Evolutionary conservation across 2,888 invertebrate genomes (phyloP).

Genomic region (Caenorhabditis sp.): DNA sequence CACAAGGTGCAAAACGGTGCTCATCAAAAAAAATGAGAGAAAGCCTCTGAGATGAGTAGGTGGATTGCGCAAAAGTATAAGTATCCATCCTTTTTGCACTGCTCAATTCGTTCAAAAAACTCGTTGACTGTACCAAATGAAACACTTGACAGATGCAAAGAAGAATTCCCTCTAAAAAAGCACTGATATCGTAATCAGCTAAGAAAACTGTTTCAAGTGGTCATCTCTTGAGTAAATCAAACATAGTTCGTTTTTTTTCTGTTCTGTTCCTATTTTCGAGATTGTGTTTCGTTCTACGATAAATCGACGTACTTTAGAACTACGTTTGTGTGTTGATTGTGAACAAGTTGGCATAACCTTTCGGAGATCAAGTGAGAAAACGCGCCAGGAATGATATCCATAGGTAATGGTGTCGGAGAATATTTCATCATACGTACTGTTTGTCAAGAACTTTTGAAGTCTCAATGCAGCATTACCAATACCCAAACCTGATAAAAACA

Average conservation of each 20-base stretch:
- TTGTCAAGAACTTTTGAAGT: too few species aligned
- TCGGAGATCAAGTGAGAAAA: conserved; percentile 22
- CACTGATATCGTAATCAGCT: neutral
- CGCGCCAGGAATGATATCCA: neutral
- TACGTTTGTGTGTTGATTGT: conserved; percentile 17
- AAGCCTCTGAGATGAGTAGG: neutral
- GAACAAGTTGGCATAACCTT: conserved; percentile 35
- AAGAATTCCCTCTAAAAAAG: neutral
- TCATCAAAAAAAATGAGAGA: neutral
- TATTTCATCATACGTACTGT: too few species aligned
- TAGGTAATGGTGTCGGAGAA: too few species aligned
- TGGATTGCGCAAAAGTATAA: neutral
- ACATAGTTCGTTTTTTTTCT: conserved; percentile 32
- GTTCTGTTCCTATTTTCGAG: too few species aligned
- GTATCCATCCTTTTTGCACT: neutral
- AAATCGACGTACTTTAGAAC: conserved; percentile 24
- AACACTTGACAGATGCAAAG: neutral
- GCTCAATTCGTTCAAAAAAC: neutral
- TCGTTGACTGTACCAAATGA: neutral
- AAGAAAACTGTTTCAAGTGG: conserved; percentile 32
- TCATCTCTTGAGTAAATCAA: conserved; percentile 46
- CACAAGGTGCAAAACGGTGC: neutral
- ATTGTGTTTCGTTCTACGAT: neutral
- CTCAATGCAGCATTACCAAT: too few species aligned
- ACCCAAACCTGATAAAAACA: too few species aligned